Evolutionary conservation across 2,113 vertebrate genomes (phyloP).

Genomic region (Melanerpes formicivorus): DNA sequence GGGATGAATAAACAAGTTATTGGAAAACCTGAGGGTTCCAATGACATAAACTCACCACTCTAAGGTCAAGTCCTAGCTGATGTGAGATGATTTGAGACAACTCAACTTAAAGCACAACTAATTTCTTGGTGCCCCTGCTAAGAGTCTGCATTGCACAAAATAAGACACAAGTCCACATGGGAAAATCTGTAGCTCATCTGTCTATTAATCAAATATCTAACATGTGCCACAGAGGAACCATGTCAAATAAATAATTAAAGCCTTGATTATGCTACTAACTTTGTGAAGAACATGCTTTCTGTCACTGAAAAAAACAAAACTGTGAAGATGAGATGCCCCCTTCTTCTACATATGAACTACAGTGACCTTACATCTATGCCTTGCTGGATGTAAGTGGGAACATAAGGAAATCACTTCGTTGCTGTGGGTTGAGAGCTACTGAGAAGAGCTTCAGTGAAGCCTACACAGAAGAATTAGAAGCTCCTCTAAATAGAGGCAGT

Average conservation of each 20-base stretch:
- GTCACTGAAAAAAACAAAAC: not conserved
- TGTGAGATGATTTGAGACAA: not conserved
- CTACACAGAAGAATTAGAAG: not conserved
- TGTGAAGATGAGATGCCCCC: not conserved
- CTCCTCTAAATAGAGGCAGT: not conserved
- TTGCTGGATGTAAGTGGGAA: accelerated
- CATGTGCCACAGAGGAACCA: accelerated
- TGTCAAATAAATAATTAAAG: not conserved
- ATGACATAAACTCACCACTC: not conserved
- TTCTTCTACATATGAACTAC: not conserved
- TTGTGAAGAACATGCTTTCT: not conserved
- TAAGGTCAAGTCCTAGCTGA: not conserved
- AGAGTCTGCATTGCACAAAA: not conserved
- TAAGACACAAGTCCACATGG: not conserved
- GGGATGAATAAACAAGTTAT: not conserved
- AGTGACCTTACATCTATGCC: not conserved
- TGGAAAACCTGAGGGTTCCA: not conserved
- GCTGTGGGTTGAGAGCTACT: not conserved
- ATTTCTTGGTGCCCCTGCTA: not conserved
- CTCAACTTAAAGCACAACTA: not conserved
- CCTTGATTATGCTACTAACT: not conserved
- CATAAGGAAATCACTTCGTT: not conserved
- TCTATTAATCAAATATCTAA: not conserved
- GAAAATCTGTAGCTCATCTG: not conserved
- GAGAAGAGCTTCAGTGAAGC: not conserved